Evolutionary conservation across 2,797 vertebrate species (phyloP), one percentile per base, ranked within the genome.

Genomic region (Enteromius fasciolatus): DNA sequence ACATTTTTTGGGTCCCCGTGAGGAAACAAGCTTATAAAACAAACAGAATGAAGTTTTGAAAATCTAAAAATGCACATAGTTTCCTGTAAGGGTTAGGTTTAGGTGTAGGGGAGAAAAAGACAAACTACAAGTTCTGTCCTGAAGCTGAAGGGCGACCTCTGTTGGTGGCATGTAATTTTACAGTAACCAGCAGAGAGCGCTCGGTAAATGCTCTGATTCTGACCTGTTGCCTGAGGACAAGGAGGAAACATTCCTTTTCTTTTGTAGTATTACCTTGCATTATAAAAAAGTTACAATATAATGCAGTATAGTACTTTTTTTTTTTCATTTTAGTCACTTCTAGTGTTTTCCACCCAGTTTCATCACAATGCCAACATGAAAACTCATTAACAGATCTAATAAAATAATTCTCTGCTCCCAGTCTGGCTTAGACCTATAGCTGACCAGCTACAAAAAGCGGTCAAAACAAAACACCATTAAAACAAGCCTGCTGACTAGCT

Each of bases 101-200:
- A 41, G 39, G 9, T 41, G 39, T 41, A 41, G 39, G 39, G 39
- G 41, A 11, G 41, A 11, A 44, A 44, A 44, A 44, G 9, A 39
- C 36, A 41, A 44, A 63, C 15, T 63, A 31, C 1, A 36, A 44
- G 59, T 36, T 4, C 5, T 72, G 39, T 64, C 23, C 48, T 11
- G 2, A 64, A 52, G n/a, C 28, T 36, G 8, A 54, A 18, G 15
- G 33, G 76, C 9, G 10, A 5, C 70, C 44, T 82, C 80, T 76
- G 72, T 41, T 57, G 72, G 72, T 41, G 20, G 1, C 11, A 54
- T 23, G 12, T 54, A 1, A 11, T 39, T 28, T 28, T 52, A 66
- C 6, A 66, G 20, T 41, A 41, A 73, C 12, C 54, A 50, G 20
- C 41, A 81, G 28, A 81, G 78, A 41, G 28, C 20, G 68, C 20